A percentile compares a stretch with the other conserved stretches of the same genome.
These are phyloP conservation scores for Alloplasta piceator DNA, from an alignment of 2,888 invertebrate species.

Conservation along the genomic window DNA sequence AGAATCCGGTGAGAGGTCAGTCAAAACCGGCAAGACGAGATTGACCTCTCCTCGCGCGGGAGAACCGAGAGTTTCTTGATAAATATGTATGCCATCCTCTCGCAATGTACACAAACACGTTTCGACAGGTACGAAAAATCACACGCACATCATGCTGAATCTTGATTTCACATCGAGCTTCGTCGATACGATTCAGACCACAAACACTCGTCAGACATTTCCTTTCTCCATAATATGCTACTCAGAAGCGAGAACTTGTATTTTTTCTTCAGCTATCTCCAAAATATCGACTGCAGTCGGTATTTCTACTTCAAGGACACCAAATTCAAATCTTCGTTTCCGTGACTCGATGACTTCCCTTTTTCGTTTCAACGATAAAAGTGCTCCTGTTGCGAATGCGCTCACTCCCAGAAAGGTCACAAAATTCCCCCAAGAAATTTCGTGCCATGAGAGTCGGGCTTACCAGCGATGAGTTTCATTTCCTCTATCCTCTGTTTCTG, in stretches of 20 bases:
- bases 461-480: slow-evolving; percentile 20
- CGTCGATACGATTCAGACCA: too few species aligned
- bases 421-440: slow-evolving; percentile 30
- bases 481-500: slow-evolving; percentile 18
- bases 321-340: too few species aligned
- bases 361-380: slow-evolving; percentile 19
- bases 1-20: slow-evolving; percentile 38
- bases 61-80: slow-evolving; percentile 29
- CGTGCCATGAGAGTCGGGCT: slow-evolving; percentile 28
- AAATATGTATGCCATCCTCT: slow-evolving; percentile 35
- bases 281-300: too few species aligned
- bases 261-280: background rate
- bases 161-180: too few species aligned
- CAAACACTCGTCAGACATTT: too few species aligned
- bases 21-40: slow-evolving; percentile 33
- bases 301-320: too few species aligned
- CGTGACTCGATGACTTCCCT: background rate
- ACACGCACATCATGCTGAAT: too few species aligned
- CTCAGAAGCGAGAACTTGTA: background rate
- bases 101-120: slow-evolving; percentile 7
- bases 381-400: background rate
- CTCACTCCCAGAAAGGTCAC: slow-evolving; percentile 14
- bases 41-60: slow-evolving; percentile 31
- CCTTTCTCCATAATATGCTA: background rate
- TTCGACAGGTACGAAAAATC: slow-evolving; percentile 4